These are phyloP conservation scores for Ramazzottius varieornatus DNA, from an alignment of 2,888 invertebrate species.

Conservation along the genomic window DNA sequence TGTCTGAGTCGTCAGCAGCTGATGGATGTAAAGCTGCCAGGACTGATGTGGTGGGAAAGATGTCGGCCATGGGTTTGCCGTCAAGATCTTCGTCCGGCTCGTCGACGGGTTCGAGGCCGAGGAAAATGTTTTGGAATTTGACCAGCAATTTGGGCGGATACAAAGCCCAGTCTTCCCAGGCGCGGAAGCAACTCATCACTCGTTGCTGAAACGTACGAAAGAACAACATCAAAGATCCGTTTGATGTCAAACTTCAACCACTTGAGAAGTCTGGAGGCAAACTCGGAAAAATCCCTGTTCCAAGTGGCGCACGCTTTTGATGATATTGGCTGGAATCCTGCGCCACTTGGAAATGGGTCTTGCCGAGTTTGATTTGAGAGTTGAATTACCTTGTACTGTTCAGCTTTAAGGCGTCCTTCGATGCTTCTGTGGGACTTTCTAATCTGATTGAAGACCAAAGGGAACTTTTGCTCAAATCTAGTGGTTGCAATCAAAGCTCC, in stretches of 20 bases:
- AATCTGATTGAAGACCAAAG: slow-evolving; percentile 46
- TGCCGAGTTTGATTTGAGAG: neutral
- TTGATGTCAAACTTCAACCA: neutral
- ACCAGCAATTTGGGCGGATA: slow-evolving; percentile 75
- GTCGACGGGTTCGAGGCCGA: slow-evolving; percentile 35
- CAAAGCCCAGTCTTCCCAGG: slow-evolving; percentile 92
- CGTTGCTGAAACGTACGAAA: slow-evolving; percentile 27
- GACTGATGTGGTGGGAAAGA: neutral
- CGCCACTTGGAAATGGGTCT: too few species aligned
- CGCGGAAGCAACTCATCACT: slow-evolving; percentile 61
- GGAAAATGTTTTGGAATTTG: slow-evolving; percentile 60
- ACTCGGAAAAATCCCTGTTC: too few species aligned
- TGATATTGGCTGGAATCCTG: too few species aligned
- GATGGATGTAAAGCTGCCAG: neutral
- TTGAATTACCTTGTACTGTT: slow-evolving; percentile 50
- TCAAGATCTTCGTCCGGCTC: neutral
- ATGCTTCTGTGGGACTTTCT: slow-evolving; percentile 43
- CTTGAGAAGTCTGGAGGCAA: too few species aligned
- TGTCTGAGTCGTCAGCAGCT: neutral
- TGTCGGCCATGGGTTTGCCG: neutral
- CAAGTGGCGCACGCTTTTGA: too few species aligned
- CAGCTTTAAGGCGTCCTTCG: slow-evolving; percentile 66
- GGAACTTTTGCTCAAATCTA: slow-evolving; percentile 55
- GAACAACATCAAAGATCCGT: neutral
- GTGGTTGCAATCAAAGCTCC: slow-evolving; percentile 7